Percentiles rank a stretch among this genome's conserved stretches.
These are phyloP conservation scores for Clytia hemisphaerica DNA, from an alignment of 30 jellyfish, hydroid and myxozoan species.

Conservation along the genomic window DNA sequence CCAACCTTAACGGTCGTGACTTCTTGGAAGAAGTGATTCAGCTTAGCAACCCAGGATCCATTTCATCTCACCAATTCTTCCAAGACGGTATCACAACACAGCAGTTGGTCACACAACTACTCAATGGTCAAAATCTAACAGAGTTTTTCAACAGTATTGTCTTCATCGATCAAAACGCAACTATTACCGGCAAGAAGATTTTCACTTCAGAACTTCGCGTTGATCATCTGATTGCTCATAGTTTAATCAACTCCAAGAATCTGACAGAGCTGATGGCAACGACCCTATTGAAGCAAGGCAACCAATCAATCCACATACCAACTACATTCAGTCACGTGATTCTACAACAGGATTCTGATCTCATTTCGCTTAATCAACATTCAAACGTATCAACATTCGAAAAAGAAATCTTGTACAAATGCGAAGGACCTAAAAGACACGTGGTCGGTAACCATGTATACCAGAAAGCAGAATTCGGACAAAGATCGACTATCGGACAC, in stretches of 20 bases:
- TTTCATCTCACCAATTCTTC: conserved; percentile 9
- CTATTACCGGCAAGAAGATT: conserved; percentile 30
- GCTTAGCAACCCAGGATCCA: background rate
- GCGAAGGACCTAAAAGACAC: conserved; percentile 6
- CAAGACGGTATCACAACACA: conserved; percentile 7
- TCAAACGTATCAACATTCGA: background rate
- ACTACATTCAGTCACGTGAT: conserved; percentile 10
- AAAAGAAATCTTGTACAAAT: conserved; percentile 11
- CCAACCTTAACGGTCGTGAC: conserved; percentile 4
- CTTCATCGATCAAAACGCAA: conserved; percentile 32
- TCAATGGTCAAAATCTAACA: conserved; percentile 43
- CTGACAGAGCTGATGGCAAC: conserved; percentile 46
- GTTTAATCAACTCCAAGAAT: conserved; percentile 39
- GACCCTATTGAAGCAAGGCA: conserved; percentile 39
- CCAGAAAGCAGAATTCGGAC: background rate
- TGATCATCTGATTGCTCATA: conserved; percentile 33
- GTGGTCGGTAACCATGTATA: background rate
- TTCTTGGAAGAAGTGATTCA: conserved; percentile 12
- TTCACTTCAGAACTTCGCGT: conserved; percentile 23
- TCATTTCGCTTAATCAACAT: background rate
- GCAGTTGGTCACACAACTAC: conserved; percentile 8
- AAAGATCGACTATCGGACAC: background rate
- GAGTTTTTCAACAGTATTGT: conserved; percentile 31
- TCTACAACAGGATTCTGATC: background rate
- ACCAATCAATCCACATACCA: conserved; percentile 44